Evolutionary conservation across 2,797 vertebrate species (phyloP), one percentile per base, ranked within the genome.

Genomic region (Artibeus jamaicensis): DNA sequence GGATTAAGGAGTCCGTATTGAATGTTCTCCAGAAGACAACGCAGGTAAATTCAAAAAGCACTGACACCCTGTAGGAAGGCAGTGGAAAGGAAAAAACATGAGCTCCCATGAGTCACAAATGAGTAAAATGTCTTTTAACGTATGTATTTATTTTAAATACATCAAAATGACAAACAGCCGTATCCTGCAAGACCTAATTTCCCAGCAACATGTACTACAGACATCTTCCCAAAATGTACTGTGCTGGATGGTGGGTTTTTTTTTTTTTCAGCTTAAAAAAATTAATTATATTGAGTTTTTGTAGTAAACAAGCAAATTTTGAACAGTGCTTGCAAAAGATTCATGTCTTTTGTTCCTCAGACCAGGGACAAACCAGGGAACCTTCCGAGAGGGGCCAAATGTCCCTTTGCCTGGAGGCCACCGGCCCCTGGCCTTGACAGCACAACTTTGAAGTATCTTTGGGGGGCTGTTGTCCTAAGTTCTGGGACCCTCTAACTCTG

Each of bases 81-180:
- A 70, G 19, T 76, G 42, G 42, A 74, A 85, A 83, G 44, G 46
- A 88, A 87, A 89, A 89, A 46, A 42, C 26, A 57, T 26, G 16
- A 62, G 42, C 50, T 62, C 74, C 48, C 79, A 1, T 65, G 59
- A 70, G 59, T 93, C 21, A 68, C 53, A 83, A 34, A 19, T 24
- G 48, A 81, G 24, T 32, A 85, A 91, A 88, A 85, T 79, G 46
- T 86, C 82, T 68, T 70, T 70, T 37, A 70, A 70, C 19, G 10
- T 94, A 39, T 83, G n/a, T 93, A 95, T 97, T 95, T 97, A 95
- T 96, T 97, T 95, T 94, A 97, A 95, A 97, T 97, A 97, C 95
- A 97, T 95, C 95, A 96, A 91, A 97, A 97, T 94, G 95, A 97
- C 97, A 95, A 95, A 94, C 24, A 98, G 94, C 39, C 71, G 86